phyloP scores from a whole-genome alignment of 2,113 vertebrate genomes.

The Cavia aperea region DNA sequence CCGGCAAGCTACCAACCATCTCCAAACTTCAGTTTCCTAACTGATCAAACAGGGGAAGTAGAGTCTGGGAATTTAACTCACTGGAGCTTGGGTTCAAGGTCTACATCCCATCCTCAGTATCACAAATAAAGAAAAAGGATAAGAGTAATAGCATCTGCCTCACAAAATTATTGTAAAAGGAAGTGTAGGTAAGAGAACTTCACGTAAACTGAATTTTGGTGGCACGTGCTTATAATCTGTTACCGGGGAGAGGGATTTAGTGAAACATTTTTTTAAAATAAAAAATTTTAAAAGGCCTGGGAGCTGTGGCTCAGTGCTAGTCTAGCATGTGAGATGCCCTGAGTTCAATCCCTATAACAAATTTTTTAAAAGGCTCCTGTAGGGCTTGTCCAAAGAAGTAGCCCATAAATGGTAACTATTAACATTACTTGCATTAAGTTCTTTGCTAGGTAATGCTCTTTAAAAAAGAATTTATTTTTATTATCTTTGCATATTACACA shows the following conservation, averaged over 20 bases:
- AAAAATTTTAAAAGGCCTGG: not conserved
- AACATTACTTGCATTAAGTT: not conserved
- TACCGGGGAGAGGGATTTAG: not conserved
- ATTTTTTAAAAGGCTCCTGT: not conserved
- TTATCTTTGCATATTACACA: not conserved
- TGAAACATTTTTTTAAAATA: too few relatives aligned
- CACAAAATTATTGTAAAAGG: not conserved
- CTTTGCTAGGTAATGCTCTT: not conserved
- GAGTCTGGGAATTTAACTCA: not conserved
- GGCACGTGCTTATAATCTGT: not conserved
- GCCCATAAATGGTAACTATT: not conserved
- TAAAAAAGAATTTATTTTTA: slow-evolving; percentile 7
- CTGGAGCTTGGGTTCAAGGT: not conserved
- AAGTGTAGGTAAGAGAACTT: not conserved
- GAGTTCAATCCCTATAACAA: not conserved
- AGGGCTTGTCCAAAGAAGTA: not conserved
- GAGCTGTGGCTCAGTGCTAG: not conserved
- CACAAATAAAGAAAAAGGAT: not conserved
- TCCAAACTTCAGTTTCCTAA: slow-evolving; percentile 23
- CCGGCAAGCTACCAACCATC: not conserved
- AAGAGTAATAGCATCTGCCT: not conserved
- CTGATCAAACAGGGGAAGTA: not conserved
- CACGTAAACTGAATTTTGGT: not conserved
- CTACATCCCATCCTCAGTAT: not conserved
- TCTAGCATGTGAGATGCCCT: not conserved